Conservation (phyloP, 2,113 vertebrate species). For the Callionymus lyra region DNA sequence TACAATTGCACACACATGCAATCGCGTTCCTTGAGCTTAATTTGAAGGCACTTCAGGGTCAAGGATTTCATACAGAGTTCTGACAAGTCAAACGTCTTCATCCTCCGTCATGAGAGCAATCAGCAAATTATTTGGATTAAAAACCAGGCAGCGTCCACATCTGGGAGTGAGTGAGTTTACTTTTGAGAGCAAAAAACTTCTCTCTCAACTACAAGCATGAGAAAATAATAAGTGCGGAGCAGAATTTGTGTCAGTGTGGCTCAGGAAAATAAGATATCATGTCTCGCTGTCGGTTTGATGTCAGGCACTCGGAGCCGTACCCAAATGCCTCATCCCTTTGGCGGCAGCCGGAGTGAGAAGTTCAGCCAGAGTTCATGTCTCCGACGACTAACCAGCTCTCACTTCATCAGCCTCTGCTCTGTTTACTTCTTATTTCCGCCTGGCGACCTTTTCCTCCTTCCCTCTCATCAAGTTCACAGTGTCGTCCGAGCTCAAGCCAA, state of each 20-base stretch:
- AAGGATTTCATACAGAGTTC: slow-evolving; percentile 60
- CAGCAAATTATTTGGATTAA: slow-evolving; percentile 85
- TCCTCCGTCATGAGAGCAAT: slow-evolving; percentile 73
- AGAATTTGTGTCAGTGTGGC: slow-evolving; percentile 91
- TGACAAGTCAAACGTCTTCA: slow-evolving; percentile 77
- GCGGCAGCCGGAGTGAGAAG: slow-evolving; percentile 73
- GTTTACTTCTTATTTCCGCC: slow-evolving; percentile 15
- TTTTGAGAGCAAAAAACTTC: slow-evolving; percentile 60
- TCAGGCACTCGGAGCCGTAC: slow-evolving; percentile 85
- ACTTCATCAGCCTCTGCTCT: slow-evolving; percentile 29
- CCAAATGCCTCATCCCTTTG: slow-evolving; percentile 81
- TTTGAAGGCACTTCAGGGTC: slow-evolving; percentile 57
- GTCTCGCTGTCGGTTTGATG: slow-evolving; percentile 93
- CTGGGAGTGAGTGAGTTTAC: slow-evolving; percentile 72
- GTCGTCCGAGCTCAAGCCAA: slow-evolving; percentile 19
- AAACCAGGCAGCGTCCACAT: slow-evolving; percentile 75
- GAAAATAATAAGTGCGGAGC: slow-evolving; percentile 85
- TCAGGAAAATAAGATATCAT: slow-evolving; percentile 99
- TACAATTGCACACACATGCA: slow-evolving; percentile 69
- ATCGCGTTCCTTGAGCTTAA: slow-evolving; percentile 48
- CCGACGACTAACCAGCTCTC: slow-evolving; percentile 72
- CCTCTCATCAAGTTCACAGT: slow-evolving; percentile 19
- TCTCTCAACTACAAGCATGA: slow-evolving; percentile 68
- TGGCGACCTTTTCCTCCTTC: slow-evolving; percentile 2
- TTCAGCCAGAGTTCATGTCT: slow-evolving; percentile 95